Percentiles rank a stretch among this genome's conserved stretches.
These are phyloP conservation scores for Lamellibrachia columna DNA, from an alignment of 2,888 invertebrate genomes.

Conservation along the genomic window DNA sequence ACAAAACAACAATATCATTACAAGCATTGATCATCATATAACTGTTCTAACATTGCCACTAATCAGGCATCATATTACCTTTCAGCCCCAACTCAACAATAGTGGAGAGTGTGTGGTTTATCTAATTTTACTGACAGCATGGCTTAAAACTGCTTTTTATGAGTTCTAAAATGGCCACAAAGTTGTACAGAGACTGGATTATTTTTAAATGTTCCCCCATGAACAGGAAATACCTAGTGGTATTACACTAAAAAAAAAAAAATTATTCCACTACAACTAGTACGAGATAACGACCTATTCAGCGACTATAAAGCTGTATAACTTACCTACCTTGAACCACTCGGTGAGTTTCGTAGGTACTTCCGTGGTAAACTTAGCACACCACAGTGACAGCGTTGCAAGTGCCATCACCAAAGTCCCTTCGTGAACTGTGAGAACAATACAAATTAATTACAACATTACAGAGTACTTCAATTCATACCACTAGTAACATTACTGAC, in stretches of 20 bases:
- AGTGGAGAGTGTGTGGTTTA: neutral
- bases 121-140: neutral
- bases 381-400: conserved; percentile 85
- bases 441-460: neutral
- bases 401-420: conserved; percentile 84
- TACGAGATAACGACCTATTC: neutral
- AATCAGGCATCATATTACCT: neutral
- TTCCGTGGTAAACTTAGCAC: conserved; percentile 73
- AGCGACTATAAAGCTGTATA: neutral
- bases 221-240: neutral
- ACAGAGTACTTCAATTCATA: neutral
- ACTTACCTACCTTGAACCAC: conserved; percentile 68
- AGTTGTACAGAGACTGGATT: neutral
- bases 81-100: neutral
- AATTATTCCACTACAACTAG: neutral
- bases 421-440: conserved; percentile 77
- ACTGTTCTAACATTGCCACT: neutral
- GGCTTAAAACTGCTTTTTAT: no score
- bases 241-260: no score
- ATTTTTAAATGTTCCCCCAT: neutral
- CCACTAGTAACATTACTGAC: no score
- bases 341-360: conserved; percentile 76
- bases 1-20: neutral
- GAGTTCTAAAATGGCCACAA: no score
- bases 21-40: neutral